Conservation (phyloP, 1,140 invertebrate species). For the Zeugodacus cucurbitae region DNA sequence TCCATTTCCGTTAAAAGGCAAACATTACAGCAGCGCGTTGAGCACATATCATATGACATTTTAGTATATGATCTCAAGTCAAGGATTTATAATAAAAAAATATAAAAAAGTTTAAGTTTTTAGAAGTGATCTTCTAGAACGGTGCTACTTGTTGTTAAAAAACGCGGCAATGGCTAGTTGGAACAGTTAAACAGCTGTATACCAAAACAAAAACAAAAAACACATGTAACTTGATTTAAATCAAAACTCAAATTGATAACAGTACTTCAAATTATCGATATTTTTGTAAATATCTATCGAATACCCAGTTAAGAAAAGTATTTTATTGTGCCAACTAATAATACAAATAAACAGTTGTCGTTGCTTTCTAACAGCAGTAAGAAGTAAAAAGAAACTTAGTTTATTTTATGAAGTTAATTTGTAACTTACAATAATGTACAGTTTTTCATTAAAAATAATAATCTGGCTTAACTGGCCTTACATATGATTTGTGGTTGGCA, state of each 20-base stretch:
- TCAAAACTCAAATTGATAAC: neutral
- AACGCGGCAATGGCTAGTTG: neutral
- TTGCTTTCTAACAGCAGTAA: too few species aligned
- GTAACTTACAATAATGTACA: too few species aligned
- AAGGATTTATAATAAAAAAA: neutral
- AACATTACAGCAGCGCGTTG: conserved; percentile 34
- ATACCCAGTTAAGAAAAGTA: neutral
- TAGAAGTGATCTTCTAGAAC: neutral
- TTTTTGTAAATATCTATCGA: neutral
- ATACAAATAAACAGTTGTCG: too few species aligned
- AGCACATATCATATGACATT: conserved; percentile 38
- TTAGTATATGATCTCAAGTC: neutral
- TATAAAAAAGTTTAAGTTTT: neutral
- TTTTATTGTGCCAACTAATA: too few species aligned
- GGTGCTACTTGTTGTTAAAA: neutral
- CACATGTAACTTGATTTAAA: neutral
- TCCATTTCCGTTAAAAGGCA: conserved; percentile 34
- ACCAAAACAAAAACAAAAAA: neutral
- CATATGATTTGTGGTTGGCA: neutral
- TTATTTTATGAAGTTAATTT: too few species aligned
- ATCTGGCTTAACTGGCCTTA: too few species aligned
- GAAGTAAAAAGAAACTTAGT: too few species aligned
- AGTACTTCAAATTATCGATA: neutral
- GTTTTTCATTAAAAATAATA: too few species aligned
- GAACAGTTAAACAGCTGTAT: neutral